Base-by-base conservation (phyloP, 2,113 vertebrate species). In the Rhipidura dahli region DNA sequence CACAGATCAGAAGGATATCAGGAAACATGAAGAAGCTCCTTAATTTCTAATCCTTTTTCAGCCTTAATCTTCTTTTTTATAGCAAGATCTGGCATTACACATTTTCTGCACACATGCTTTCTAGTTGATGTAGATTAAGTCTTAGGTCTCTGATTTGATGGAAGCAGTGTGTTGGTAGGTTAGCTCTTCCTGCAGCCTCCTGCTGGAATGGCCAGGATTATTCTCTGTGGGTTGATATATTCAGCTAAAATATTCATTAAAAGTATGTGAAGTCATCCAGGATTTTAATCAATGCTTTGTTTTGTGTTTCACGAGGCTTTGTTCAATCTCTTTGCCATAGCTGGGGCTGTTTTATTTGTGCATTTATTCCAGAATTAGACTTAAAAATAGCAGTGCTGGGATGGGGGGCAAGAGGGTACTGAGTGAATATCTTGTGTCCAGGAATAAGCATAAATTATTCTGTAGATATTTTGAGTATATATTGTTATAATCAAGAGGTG, bases 21-120 rank as follows among this genome's bases (percentile, higher is more conserved):
- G 87, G 79, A 94, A 93, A 96, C 87, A 94, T 37, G 89, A 96
- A 87, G 94, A 94, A 96, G 63, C 75, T 88, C 86, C 95, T 97
- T 97, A 96, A 97, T 97, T 96, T 93, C 95, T 97, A 96, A 97
- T 97, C 95, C 83, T 96, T 97, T 97, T 95, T 87, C 81, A 97
- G 61, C 78, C 92, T 90, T 97, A 96, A 96, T 96, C 95, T 97
- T 91, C 92, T 93, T 91, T 90, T 87, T 92, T 60, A 20, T 77
- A 88, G 90, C 45, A 89, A 95, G 90, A 93, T 95, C 86, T 96
- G 95, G 95, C 95, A 92, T 96, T 95, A 92, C 82, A 81, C 68
- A 87, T 91, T 96, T 92, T 95, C 85, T 89, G 80, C 87, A 94
- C 83, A 91, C 91, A 91, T 79, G 93, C 89, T 96, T 97, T 92